These are phyloP conservation scores for Petrocephalus schoutedeni DNA, from an alignment of 2,797 vertebrate genomes.

Conservation along the genomic window DNA sequence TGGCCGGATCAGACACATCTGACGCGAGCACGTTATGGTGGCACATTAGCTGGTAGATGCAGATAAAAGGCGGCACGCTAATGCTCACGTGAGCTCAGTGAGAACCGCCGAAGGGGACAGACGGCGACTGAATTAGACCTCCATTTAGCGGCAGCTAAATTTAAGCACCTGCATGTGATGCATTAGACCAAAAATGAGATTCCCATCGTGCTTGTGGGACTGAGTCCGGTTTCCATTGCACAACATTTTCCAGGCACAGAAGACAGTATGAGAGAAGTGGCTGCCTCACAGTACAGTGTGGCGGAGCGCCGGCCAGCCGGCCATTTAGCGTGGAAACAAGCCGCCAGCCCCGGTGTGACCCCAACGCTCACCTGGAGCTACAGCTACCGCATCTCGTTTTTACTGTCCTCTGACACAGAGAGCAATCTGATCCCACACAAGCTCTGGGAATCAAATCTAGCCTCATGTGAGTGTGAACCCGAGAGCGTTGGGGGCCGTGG, in stretches of 20 bases:
- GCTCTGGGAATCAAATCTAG: not conserved
- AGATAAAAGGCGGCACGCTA: slow-evolving; percentile 9
- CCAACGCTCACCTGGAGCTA: not conserved
- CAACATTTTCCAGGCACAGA: slow-evolving; percentile 33
- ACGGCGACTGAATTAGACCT: slow-evolving; percentile 46
- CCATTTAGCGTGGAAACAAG: not conserved
- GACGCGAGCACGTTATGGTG: not conserved
- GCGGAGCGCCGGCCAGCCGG: not conserved
- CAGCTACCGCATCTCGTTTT: not conserved
- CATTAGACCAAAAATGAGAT: slow-evolving; percentile 46
- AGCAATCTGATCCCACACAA: not conserved
- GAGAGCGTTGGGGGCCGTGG: not conserved
- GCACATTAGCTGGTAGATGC: not conserved
- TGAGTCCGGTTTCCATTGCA: slow-evolving; percentile 44
- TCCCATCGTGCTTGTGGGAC: slow-evolving; percentile 45
- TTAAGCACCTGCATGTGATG: slow-evolving; percentile 52
- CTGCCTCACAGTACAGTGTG: not conserved
- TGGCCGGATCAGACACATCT: not conserved
- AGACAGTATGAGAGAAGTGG: not conserved
- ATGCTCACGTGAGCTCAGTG: not conserved
- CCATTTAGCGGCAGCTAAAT: slow-evolving; percentile 55
- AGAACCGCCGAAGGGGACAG: not conserved
- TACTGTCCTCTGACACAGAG: not conserved
- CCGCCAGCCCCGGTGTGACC: not conserved
- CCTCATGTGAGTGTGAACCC: not conserved